phyloP scores from a whole-genome alignment of 2,888 invertebrate species.

The Ditula angustiorana region DNA sequence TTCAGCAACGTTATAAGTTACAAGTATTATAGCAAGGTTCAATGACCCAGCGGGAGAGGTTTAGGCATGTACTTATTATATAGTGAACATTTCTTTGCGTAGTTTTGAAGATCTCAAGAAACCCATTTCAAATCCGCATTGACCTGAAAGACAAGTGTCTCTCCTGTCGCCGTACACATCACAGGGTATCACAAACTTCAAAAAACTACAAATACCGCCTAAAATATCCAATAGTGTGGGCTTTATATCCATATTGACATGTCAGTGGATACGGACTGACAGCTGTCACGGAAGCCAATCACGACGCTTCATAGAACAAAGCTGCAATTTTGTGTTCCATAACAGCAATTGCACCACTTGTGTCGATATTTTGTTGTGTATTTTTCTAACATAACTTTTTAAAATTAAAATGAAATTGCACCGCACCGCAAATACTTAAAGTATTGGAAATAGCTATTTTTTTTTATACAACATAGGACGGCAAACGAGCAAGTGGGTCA shows the following conservation, averaged over 20 bases:
- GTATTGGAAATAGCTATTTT: too few species aligned
- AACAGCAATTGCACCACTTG: not conserved
- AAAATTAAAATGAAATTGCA: too few species aligned
- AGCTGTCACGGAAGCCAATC: slow-evolving; percentile 14
- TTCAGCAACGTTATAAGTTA: too few species aligned
- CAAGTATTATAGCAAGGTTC: too few species aligned
- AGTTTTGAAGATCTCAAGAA: not conserved
- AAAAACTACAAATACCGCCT: not conserved
- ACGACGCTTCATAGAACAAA: slow-evolving; percentile 26
- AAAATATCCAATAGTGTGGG: slow-evolving; percentile 20
- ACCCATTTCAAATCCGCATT: not conserved
- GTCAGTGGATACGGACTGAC: not conserved
- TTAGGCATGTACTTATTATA: too few species aligned
- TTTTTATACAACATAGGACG: too few species aligned
- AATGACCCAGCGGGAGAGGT: too few species aligned
- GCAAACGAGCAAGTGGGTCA: too few species aligned
- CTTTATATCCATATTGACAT: slow-evolving; percentile 17
- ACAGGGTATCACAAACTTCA: not conserved
- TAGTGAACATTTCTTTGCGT: too few species aligned
- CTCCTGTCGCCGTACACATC: slow-evolving; percentile 2
- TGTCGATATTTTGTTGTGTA: not conserved
- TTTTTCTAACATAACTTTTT: too few species aligned
- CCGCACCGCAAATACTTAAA: too few species aligned
- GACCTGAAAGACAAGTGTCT: not conserved
- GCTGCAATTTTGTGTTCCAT: slow-evolving; percentile 18